A percentile compares a stretch with the other conserved stretches of the same genome.
phyloP scores from a whole-genome alignment of 1,140 invertebrate genomes.

The Lepidostoma basale region DNA sequence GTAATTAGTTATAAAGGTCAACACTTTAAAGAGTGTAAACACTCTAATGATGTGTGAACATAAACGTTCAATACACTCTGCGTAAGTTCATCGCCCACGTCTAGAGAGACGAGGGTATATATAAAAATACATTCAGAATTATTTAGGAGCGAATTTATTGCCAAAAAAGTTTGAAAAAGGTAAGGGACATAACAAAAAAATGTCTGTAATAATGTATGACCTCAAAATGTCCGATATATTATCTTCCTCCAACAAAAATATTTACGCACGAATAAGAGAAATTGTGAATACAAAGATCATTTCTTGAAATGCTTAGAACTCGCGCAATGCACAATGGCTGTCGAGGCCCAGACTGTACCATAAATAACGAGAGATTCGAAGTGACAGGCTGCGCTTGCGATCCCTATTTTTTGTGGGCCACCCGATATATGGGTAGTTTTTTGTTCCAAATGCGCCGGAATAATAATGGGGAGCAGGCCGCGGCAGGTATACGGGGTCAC shows the following conservation, averaged over 20 bases:
- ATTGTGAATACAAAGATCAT: slow-evolving; percentile 14
- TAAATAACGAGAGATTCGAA: slow-evolving; percentile 23
- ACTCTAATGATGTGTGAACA: too few relatives aligned
- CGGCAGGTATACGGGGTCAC: slow-evolving; percentile 28
- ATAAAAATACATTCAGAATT: too few relatives aligned
- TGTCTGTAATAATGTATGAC: background rate
- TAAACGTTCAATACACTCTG: too few relatives aligned
- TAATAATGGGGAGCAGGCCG: background rate
- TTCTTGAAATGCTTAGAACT: background rate
- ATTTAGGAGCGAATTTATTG: too few relatives aligned
- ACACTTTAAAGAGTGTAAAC: too few relatives aligned
- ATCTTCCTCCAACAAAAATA: slow-evolving; percentile 2
- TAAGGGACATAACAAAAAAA: background rate
- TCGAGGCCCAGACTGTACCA: slow-evolving; percentile 6
- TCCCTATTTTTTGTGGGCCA: slow-evolving; percentile 25
- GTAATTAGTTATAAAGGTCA: background rate
- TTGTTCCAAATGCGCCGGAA: slow-evolving; percentile 15
- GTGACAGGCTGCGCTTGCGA: slow-evolving; percentile 15
- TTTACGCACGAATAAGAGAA: slow-evolving; percentile 2
- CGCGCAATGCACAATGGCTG: slow-evolving; percentile 9
- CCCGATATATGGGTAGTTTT: slow-evolving; percentile 18
- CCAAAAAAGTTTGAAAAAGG: background rate
- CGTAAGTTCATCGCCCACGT: too few relatives aligned
- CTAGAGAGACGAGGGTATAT: too few relatives aligned
- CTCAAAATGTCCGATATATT: background rate